A percentile compares a stretch with the other conserved stretches of the same genome.
These are phyloP conservation scores for Cryptops parisi DNA, from an alignment of 2,888 invertebrate genomes.

Conservation along the genomic window DNA sequence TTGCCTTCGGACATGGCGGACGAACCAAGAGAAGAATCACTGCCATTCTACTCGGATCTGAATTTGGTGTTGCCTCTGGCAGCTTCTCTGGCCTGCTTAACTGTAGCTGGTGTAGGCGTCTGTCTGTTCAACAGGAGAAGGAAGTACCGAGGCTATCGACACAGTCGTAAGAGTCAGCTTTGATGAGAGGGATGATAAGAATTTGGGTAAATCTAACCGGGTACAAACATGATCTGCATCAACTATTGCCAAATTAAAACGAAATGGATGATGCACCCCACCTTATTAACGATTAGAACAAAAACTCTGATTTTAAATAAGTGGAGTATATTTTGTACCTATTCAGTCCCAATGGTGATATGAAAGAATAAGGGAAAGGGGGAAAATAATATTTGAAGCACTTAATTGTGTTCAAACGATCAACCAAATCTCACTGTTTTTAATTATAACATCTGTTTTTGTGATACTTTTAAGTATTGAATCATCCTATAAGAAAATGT, in stretches of 20 bases:
- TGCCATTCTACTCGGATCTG: constrained; percentile 14
- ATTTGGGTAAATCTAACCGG: neutral
- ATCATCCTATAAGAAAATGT: too few relatives aligned
- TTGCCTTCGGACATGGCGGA: constrained; percentile 12
- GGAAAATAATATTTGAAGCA: too few relatives aligned
- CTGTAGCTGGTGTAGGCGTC: constrained; percentile 16
- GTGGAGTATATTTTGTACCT: too few relatives aligned
- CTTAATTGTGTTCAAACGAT: too few relatives aligned
- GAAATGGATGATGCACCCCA: neutral
- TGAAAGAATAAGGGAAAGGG: too few relatives aligned
- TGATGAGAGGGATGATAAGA: neutral
- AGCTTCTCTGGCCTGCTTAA: constrained; percentile 16
- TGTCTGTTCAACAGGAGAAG: constrained; percentile 15
- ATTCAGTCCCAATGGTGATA: too few relatives aligned
- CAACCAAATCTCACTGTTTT: too few relatives aligned
- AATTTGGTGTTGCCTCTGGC: constrained; percentile 15
- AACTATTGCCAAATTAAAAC: neutral
- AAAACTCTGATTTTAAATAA: too few relatives aligned
- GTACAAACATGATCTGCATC: neutral
- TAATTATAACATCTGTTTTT: too few relatives aligned
- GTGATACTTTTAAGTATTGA: too few relatives aligned
- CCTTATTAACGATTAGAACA: neutral
- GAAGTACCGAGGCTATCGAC: constrained; percentile 17
- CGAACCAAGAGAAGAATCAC: constrained; percentile 8
- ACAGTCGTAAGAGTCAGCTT: constrained; percentile 8